Evolutionary conservation across 2,113 vertebrate species (phyloP), one percentile per base, ranked within the genome.

Genomic region (Phyllopteryx taeniolatus): DNA sequence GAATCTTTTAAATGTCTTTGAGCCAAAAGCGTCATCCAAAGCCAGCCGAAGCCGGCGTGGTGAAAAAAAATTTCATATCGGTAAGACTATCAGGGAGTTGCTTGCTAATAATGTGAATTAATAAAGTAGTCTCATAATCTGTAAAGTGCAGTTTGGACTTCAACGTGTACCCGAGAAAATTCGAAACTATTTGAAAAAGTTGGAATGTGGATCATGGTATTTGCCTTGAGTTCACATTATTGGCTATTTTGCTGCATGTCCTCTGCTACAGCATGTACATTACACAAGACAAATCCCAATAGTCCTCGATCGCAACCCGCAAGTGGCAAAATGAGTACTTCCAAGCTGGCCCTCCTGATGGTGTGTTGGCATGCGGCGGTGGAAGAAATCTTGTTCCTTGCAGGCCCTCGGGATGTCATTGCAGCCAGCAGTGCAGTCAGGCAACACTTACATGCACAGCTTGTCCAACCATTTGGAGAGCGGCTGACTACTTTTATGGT

Each of bases 401-500:
- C 77, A 77, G 91, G 89, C 65, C 89, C 82, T 85, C 39, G 0
- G 90, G 85, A 88, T 85, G 86, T 79, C 85, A 78, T 90, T 89
- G 83, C 22, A 79, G 75, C 81, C 77, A 85, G 82, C 78, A 64
- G 72, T 78, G 84, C 86, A 73, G 85, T 89, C 86, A 90, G 85
- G 88, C 87, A 88, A 87, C 79, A 75, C 88, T 86, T 87, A 79
- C 85, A 89, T 85, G 85, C 82, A 86, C 78, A 76, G 86, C 85
- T 80, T 80, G 73, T 89, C 85, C 87, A 86, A 88, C 87, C 77
- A 79, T 83, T 81, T 78, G 76, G 71, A 87, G 77, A 85, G 82
- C 74, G 27, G 67, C 75, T 74, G 80, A 76, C 85, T 71, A 78
- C 70, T 79, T 91, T 92, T 91, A 89, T 78, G 79, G 82, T 82